Conservation (phyloP, 2,888 invertebrate genomes). For the Eristalis tenax region DNA sequence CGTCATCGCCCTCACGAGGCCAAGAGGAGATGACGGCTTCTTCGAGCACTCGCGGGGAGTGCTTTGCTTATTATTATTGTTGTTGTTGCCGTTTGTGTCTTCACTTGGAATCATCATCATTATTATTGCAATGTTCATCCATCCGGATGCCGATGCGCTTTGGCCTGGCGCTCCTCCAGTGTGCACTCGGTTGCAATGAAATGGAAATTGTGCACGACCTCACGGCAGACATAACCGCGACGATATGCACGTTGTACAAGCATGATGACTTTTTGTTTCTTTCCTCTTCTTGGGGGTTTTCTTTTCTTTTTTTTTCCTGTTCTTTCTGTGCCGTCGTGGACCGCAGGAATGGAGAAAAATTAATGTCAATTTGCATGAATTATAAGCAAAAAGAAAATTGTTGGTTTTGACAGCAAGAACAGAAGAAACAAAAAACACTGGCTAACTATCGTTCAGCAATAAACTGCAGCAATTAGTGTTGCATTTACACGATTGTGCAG, state of each 20-base stretch:
- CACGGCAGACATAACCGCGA: slow-evolving; percentile 16
- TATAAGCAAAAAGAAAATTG: slow-evolving; percentile 24
- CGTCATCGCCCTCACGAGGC: neutral
- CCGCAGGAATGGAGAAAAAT: slow-evolving; percentile 8
- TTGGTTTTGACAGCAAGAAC: neutral
- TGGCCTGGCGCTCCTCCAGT: slow-evolving; percentile 38
- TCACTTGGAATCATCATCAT: slow-evolving; percentile 50
- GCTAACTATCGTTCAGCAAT: neutral
- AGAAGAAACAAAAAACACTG: neutral
- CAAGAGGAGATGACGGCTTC: slow-evolving; percentile 28
- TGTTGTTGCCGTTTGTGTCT: slow-evolving; percentile 1
- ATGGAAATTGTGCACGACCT: slow-evolving; percentile 58
- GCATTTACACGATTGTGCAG: slow-evolving; percentile 15
- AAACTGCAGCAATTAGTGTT: slow-evolving; percentile 22
- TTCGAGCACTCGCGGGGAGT: slow-evolving; percentile 1
- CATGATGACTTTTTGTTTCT: slow-evolving; percentile 15
- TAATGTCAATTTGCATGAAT: slow-evolving; percentile 45
- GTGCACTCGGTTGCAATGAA: slow-evolving; percentile 52
- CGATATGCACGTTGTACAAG: neutral
- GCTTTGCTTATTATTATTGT: neutral
- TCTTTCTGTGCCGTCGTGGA: neutral
- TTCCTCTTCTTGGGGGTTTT: too few species aligned
- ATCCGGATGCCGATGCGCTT: slow-evolving; percentile 19
- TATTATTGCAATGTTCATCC: slow-evolving; percentile 50
- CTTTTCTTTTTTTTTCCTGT: slow-evolving; percentile 7